Percentiles rank a stretch among this genome's conserved stretches.
Conservation (phyloP, 2,888 invertebrate species). For the Scrobipalpa atriplicella region DNA sequence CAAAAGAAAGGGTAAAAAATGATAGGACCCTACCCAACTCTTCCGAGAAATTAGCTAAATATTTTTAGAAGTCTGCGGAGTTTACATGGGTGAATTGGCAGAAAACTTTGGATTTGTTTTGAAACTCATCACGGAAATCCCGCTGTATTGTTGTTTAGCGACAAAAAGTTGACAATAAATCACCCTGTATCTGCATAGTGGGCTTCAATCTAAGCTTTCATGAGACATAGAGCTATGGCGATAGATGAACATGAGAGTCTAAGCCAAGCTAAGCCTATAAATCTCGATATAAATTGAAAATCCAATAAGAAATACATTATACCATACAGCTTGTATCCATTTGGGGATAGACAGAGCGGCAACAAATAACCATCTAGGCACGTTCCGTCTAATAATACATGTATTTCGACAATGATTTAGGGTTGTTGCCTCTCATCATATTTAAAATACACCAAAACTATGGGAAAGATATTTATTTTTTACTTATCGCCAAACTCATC, state of each 20-base stretch:
- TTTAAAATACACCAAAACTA: no score
- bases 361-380: no score
- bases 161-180: constrained; percentile 57
- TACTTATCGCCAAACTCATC: constrained; percentile 30
- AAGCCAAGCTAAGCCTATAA: background rate
- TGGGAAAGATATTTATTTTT: no score
- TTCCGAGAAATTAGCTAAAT: background rate
- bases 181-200: constrained; percentile 50
- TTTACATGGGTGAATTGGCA: constrained; percentile 32
- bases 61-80: constrained; percentile 3
- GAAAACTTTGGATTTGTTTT: constrained; percentile 38
- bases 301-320: no score
- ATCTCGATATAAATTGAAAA: no score
- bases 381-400: no score
- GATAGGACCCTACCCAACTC: constrained; percentile 1
- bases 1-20: background rate
- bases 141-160: constrained; percentile 52
- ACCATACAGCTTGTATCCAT: no score
- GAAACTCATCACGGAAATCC: constrained; percentile 49
- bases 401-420: no score
- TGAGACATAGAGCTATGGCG: constrained; percentile 36
- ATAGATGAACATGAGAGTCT: background rate
- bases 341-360: no score
- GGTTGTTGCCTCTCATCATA: no score
- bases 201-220: constrained; percentile 46